Percentiles rank a stretch among this genome's conserved stretches.
Evolutionary conservation across 2,113 vertebrate genomes (phyloP).

Genomic region (Montifringilla adamsi): DNA sequence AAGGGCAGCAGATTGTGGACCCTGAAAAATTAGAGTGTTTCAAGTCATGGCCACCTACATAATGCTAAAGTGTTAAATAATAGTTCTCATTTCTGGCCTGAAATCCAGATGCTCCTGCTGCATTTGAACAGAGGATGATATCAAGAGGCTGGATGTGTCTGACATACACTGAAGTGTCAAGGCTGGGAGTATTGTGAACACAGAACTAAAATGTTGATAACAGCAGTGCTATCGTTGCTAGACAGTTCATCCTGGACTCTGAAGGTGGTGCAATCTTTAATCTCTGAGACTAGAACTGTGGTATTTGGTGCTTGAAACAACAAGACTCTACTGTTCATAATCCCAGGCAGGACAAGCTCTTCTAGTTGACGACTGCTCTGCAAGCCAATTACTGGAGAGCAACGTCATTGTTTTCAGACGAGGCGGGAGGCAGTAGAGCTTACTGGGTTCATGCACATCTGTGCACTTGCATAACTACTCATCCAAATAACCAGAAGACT

Average conservation of each 20-base stretch:
- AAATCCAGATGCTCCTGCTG: not conserved
- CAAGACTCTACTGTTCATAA: not conserved
- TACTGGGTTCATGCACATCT: not conserved
- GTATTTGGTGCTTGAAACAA: not conserved
- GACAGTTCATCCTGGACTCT: not conserved
- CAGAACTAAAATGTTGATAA: not conserved
- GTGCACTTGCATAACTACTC: not conserved
- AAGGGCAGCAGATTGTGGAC: not conserved
- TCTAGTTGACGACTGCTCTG: not conserved
- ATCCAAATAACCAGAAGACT: not conserved
- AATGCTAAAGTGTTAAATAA: not conserved
- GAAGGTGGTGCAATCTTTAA: not conserved
- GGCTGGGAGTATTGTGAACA: not conserved
- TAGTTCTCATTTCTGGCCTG: not conserved
- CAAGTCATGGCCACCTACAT: not conserved
- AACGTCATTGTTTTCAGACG: not conserved
- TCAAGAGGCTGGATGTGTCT: not conserved
- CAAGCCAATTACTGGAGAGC: constrained; percentile 3
- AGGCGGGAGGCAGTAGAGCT: not conserved
- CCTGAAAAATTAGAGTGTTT: not conserved
- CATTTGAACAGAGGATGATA: not conserved
- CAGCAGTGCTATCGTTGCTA: not conserved
- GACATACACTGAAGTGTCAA: not conserved
- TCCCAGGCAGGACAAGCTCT: not conserved
- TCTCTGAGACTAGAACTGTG: not conserved